Base-by-base conservation (phyloP, 2,113 vertebrate species). In the Planiliza haematocheilus region DNA sequence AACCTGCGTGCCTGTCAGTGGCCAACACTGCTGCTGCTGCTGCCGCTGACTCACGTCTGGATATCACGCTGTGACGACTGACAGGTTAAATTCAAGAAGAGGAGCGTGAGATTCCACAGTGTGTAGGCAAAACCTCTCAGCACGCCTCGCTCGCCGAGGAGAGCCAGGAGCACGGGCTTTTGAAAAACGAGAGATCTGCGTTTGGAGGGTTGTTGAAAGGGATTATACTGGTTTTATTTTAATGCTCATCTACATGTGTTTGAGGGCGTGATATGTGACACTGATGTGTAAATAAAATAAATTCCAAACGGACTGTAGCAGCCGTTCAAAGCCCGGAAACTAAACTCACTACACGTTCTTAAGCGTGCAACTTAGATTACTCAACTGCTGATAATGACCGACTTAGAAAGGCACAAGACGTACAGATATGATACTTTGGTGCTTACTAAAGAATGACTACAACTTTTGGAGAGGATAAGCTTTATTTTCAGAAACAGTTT, bases 91-190 rank as follows among this genome's bases (percentile, higher is more conserved):
- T 59, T 57, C 4, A n/a, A n/a, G 51, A 49, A 73, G 49, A 64
- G 38, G 42, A 70, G 58, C 42, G 65, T 41, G 63, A 63, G 73
- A 76, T 60, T 48, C 17, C 21, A 63, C 34, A 57, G 68, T 58
- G 70, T 85, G 84, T 82, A 37, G 86, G 84, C 77, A 83, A 70
- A 63, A 46, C 57, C 76, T 50, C 76, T 70, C 66, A 65, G 58
- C 58, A 74, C 1, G 49, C 62, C 71, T 74, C 61, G 45, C 57
- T 76, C 46, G 4, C 56, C 0, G 20, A 79, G 53, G 50, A 45
- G 53, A 53, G 63, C 42, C 55, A 75, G 56, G 2, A 18, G 52
- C 18, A 30, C 17, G 49, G 7, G 41, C 24, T 51, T 63, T 63
- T 10, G 20, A 34, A 67, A 45, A 67, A 45, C 2, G 2, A 53